phyloP scores from a whole-genome alignment of 2,797 vertebrate genomes.

The Zalophus californianus region DNA sequence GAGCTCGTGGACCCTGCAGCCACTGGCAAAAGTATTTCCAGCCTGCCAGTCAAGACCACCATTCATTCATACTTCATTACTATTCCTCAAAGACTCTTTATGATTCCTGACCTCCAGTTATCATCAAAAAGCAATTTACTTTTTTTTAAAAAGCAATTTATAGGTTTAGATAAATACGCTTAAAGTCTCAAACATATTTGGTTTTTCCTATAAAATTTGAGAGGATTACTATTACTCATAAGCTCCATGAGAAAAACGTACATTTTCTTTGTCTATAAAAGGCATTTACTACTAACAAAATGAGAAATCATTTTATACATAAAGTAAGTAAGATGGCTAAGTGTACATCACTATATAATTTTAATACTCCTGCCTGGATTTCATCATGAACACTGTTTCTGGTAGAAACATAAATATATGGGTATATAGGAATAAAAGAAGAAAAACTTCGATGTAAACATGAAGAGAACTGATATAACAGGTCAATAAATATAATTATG shows the following conservation, averaged over 20 bases:
- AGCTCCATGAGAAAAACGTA: slow-evolving; percentile 5
- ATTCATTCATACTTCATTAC: background rate
- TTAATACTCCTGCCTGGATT: background rate
- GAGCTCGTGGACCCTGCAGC: background rate
- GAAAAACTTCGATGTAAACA: slow-evolving; percentile 29
- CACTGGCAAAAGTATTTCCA: background rate
- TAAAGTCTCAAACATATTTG: background rate
- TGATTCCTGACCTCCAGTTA: background rate
- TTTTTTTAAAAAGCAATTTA: background rate
- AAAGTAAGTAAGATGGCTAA: slow-evolving; percentile 30
- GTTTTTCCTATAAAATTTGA: slow-evolving; percentile 46
- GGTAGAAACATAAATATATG: background rate
- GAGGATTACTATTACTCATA: background rate
- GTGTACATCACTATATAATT: background rate
- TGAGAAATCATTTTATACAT: background rate
- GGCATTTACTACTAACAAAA: slow-evolving; percentile 38
- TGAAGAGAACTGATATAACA: background rate
- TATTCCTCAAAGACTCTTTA: background rate
- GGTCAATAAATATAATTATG: background rate
- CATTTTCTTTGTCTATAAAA: background rate
- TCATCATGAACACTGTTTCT: background rate
- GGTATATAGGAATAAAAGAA: background rate
- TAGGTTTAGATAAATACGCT: background rate
- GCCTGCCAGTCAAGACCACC: background rate
- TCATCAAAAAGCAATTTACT: slow-evolving; percentile 3